Evolutionary conservation across 2,888 invertebrate genomes (phyloP).

Genomic region (Ferdinandea cuprea): DNA sequence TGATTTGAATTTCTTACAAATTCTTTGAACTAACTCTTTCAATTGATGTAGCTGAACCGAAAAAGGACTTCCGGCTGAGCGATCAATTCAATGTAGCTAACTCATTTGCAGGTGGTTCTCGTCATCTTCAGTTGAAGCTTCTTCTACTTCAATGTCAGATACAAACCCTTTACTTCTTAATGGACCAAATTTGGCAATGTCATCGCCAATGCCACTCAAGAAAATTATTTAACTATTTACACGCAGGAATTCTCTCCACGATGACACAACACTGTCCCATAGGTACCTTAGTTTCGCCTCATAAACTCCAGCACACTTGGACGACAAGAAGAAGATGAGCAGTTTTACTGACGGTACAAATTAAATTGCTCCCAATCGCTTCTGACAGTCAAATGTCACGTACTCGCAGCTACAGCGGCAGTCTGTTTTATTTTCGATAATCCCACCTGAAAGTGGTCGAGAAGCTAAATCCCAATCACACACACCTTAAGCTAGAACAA

Average conservation of each 20-base stretch:
- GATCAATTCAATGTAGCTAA: background rate
- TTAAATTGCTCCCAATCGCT: slow-evolving; percentile 19
- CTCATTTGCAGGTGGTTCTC: background rate
- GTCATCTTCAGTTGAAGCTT: background rate
- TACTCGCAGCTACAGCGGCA: background rate
- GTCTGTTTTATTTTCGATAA: background rate
- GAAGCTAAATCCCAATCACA: slow-evolving; percentile 6
- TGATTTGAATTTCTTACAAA: no score
- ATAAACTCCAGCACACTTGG: slow-evolving; percentile 12
- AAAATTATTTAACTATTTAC: slow-evolving; percentile 8
- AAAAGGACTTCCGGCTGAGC: no score
- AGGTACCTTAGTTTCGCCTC: background rate
- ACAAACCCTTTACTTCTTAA: background rate
- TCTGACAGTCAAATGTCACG: slow-evolving; percentile 18
- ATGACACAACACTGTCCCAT: background rate
- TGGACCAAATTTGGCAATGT: background rate
- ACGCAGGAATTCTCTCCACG: background rate
- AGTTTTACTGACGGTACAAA: background rate
- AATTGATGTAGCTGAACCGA: no score
- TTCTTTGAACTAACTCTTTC: no score
- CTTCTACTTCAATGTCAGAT: background rate
- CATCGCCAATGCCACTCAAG: slow-evolving; percentile 4
- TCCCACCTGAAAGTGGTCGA: background rate
- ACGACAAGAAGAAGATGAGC: slow-evolving; percentile 21
- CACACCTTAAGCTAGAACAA: background rate